These are phyloP conservation scores for Tiliqua scincoides DNA, from an alignment of 2,113 vertebrate species.

Conservation along the genomic window DNA sequence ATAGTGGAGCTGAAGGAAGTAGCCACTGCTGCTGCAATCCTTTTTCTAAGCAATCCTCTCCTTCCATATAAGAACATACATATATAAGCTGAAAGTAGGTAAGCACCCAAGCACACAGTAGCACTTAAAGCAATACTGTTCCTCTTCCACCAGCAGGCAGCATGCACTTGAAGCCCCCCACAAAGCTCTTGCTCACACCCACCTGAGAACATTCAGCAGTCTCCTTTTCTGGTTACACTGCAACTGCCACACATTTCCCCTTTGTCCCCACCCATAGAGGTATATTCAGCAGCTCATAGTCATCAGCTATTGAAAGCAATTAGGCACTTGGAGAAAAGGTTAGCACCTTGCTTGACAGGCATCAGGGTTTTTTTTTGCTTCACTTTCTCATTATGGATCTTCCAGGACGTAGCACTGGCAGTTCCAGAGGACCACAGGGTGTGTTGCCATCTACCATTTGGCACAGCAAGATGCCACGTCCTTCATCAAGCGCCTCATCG, in stretches of 20 bases:
- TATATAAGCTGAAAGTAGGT: too few relatives aligned
- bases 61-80: too few relatives aligned
- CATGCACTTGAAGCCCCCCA: not conserved
- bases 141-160: not conserved
- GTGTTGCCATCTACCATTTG: too few relatives aligned
- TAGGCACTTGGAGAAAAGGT: not conserved
- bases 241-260: not conserved
- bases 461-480: too few relatives aligned
- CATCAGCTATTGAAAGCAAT: not conserved
- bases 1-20: too few relatives aligned
- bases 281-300: not conserved
- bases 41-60: too few relatives aligned
- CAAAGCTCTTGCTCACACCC: not conserved
- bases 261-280: not conserved
- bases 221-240: not conserved
- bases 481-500: too few relatives aligned
- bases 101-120: not conserved
- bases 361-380: too few relatives aligned
- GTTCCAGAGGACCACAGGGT: too few relatives aligned
- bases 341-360: not conserved
- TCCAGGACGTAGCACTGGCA: too few relatives aligned
- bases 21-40: too few relatives aligned
- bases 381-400: too few relatives aligned
- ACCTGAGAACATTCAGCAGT: not conserved
- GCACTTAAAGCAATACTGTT: not conserved